These are phyloP conservation scores for Plectrocnemia conspersa DNA, from an alignment of 1,140 invertebrate genomes.

Conservation along the genomic window DNA sequence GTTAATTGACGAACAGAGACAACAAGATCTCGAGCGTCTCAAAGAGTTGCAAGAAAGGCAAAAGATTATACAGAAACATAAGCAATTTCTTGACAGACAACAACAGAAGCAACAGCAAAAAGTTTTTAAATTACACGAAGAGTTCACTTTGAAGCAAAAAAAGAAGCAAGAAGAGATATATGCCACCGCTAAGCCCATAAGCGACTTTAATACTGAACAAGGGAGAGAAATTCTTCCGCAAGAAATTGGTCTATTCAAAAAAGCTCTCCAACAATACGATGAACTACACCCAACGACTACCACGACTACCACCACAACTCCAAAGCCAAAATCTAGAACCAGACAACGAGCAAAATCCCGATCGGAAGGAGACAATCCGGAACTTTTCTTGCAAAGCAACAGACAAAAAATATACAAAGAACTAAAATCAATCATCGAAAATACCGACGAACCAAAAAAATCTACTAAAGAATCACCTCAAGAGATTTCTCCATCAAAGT, in stretches of 20 bases:
- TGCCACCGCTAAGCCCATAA: constrained; percentile 46
- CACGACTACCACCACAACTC: constrained; percentile 41
- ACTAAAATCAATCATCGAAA: constrained; percentile 48
- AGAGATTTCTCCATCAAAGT: constrained; percentile 40
- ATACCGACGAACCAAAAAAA: constrained; percentile 48
- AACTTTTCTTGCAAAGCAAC: constrained; percentile 43
- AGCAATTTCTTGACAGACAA: constrained; percentile 63
- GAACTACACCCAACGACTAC: constrained; percentile 50
- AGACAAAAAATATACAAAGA: constrained; percentile 52
- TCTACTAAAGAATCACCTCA: constrained; percentile 45
- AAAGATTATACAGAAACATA: constrained; percentile 63
- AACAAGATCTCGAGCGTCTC: constrained; percentile 54
- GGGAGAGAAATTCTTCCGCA: constrained; percentile 45
- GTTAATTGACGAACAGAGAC: constrained; percentile 59
- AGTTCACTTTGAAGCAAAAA: constrained; percentile 59
- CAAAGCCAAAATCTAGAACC: constrained; percentile 42
- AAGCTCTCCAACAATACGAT: constrained; percentile 49
- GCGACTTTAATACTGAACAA: constrained; percentile 43
- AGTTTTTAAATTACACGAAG: constrained; percentile 59
- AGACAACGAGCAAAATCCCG: constrained; percentile 45
- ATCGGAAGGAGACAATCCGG: constrained; percentile 43
- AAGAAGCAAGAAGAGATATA: constrained; percentile 52
- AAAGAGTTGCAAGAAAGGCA: constrained; percentile 58
- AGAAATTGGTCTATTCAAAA: constrained; percentile 49
- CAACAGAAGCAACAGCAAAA: constrained; percentile 64